Evolutionary conservation across 2,888 invertebrate genomes (phyloP), one percentile per base, ranked within the genome.

Genomic region (Megamerina dolium): DNA sequence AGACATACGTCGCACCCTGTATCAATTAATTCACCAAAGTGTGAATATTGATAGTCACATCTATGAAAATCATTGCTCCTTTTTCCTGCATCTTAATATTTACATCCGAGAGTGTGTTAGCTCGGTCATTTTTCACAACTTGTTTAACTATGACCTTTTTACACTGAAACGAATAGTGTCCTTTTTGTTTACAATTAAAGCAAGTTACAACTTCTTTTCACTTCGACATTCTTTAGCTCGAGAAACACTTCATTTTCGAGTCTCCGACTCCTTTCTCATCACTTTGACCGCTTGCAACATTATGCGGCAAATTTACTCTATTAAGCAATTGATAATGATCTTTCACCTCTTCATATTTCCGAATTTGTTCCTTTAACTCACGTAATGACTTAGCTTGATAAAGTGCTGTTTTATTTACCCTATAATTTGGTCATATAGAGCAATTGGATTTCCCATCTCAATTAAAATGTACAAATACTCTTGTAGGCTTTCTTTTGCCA

Each of bases 1-100:
- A 42, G 33, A n/a, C 37, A 41, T 9, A 47, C 30, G 9, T 44
- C 39, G 19, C 47, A 39, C 8, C 46, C 43, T 2, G 43, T 46
- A 29, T 40, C 43, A 1, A 46, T 31, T 4, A 46, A 29, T 1
- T 39, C 40, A 19, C 43, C 23, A 8, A 16, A 3, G 39, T 43
- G 20, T 20, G 16, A 30, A 20, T 20, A 5, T 36, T 36, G 6
- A 36, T 10, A 5, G 36, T 36, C 16, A 16, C 16, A 14, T 36
- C 36, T 17, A 36, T 26, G 17, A 36, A 36, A 36, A 14, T 26
- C 4, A 36, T 16, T 18, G 17, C 37, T 10, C 20, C 27, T 12
- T n/a, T 17, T 26, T 16, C 27, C n/a, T n/a, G n/a, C n/a, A n/a
- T n/a, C n/a, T 27, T 27, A 6, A 17, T 27, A 27, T 27, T 10